Evolutionary conservation across 2,113 vertebrate species (phyloP).

Genomic region (Bubo blakistoni): DNA sequence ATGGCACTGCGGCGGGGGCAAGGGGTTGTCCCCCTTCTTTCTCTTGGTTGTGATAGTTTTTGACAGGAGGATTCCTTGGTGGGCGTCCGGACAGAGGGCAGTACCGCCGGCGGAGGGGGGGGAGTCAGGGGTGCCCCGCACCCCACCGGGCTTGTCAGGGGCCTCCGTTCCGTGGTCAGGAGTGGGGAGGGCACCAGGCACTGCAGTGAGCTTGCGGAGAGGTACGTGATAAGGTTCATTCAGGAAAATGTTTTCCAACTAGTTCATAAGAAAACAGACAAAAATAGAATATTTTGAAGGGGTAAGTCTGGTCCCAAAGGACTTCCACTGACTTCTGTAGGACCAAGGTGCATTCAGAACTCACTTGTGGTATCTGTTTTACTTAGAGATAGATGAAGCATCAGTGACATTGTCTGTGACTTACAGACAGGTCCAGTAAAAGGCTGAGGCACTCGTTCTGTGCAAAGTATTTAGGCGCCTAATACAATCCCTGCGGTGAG

Average conservation of each 20-base stretch:
- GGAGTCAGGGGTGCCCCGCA: neutral
- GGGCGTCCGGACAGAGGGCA: neutral
- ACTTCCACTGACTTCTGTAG: neutral
- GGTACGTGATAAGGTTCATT: rapidly evolving
- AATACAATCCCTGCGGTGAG: neutral
- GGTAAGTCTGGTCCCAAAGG: neutral
- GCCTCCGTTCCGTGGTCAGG: neutral
- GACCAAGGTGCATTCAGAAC: neutral
- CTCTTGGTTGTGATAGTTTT: neutral
- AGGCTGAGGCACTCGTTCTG: neutral
- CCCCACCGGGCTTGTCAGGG: neutral
- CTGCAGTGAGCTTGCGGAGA: neutral
- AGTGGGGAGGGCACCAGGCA: neutral
- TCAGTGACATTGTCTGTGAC: neutral
- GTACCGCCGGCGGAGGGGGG: rapidly evolving
- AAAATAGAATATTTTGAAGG: neutral
- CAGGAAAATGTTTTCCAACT: neutral
- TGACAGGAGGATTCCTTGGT: neutral
- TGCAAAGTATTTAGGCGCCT: neutral
- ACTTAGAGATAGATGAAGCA: neutral
- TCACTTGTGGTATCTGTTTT: neutral
- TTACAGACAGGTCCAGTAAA: neutral
- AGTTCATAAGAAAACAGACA: neutral
- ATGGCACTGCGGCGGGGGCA: no score
- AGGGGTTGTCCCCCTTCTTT: neutral